phyloP scores from a whole-genome alignment of 1,140 invertebrate genomes.

The Dendrolimus punctatus region DNA sequence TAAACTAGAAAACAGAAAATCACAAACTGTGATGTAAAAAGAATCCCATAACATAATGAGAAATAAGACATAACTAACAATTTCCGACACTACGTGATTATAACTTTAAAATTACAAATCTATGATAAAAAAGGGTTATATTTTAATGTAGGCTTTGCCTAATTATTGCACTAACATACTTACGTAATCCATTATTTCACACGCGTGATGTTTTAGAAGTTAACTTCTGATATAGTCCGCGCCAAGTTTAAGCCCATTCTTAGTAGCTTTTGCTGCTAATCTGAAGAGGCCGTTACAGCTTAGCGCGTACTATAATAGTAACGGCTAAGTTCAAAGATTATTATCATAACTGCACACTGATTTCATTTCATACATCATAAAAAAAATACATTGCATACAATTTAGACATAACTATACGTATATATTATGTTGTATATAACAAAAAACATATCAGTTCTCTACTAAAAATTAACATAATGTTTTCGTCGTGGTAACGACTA shows the following conservation, averaged over 20 bases:
- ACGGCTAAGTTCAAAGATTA: too few species aligned
- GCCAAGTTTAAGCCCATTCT: too few species aligned
- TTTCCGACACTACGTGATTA: neutral
- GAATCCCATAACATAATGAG: too few species aligned
- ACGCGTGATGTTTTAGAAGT: conserved; percentile 32
- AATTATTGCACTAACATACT: conserved; percentile 66
- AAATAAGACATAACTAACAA: too few species aligned
- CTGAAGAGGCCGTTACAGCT: too few species aligned
- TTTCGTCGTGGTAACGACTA: too few species aligned
- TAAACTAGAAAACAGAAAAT: neutral
- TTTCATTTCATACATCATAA: conserved; percentile 7
- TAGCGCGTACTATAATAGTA: too few species aligned
- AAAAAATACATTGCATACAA: conserved; percentile 3
- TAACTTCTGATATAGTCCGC: conserved; percentile 5
- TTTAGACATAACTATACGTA: conserved; percentile 3
- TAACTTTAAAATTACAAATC: conserved; percentile 56
- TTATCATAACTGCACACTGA: conserved; percentile 15
- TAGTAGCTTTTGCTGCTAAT: too few species aligned
- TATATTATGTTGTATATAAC: too few species aligned
- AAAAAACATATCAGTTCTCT: too few species aligned
- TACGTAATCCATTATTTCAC: conserved; percentile 45
- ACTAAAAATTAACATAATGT: too few species aligned
- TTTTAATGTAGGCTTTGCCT: conserved; percentile 65
- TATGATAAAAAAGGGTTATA: conserved; percentile 56
- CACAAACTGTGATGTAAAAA: too few species aligned